Conservation (phyloP, 2,113 vertebrate genomes). For the Taxidea taxus region DNA sequence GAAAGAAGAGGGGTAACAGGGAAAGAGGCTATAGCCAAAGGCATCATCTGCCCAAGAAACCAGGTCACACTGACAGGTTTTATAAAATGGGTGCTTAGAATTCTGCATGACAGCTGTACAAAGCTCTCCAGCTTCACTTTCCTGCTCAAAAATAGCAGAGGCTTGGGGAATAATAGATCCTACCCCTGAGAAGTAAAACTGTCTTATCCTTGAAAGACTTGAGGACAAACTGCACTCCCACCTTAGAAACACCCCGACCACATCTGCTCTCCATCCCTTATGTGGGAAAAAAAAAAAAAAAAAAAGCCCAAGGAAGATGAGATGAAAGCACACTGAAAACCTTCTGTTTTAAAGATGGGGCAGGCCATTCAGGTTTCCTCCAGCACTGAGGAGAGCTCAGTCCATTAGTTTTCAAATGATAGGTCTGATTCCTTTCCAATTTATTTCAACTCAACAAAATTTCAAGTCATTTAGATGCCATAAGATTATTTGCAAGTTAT, state of each 20-base stretch:
- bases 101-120: conserved; percentile 46
- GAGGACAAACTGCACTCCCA: background rate
- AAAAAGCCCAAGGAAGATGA: background rate
- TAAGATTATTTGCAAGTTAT: background rate
- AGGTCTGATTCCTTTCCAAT: background rate
- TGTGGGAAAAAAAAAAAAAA: background rate
- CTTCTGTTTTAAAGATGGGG: background rate
- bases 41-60: background rate
- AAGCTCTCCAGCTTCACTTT: conserved; percentile 5
- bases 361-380: background rate
- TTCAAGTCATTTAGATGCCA: background rate
- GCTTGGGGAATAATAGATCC: background rate
- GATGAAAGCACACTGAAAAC: background rate
- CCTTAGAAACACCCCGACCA: background rate
- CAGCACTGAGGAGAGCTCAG: background rate
- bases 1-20: background rate
- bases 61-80: conserved; percentile 15
- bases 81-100: conserved; percentile 36
- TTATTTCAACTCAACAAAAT: background rate
- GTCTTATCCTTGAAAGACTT: conserved; percentile 34
- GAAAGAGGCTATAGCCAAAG: background rate
- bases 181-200: background rate
- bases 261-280: background rate
- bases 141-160: conserved; percentile 49
- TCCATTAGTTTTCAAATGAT: background rate